A percentile compares a stretch with the other conserved stretches of the same genome.
Evolutionary conservation across 2,113 vertebrate species (phyloP).

Genomic region (Alethe diademata): DNA sequence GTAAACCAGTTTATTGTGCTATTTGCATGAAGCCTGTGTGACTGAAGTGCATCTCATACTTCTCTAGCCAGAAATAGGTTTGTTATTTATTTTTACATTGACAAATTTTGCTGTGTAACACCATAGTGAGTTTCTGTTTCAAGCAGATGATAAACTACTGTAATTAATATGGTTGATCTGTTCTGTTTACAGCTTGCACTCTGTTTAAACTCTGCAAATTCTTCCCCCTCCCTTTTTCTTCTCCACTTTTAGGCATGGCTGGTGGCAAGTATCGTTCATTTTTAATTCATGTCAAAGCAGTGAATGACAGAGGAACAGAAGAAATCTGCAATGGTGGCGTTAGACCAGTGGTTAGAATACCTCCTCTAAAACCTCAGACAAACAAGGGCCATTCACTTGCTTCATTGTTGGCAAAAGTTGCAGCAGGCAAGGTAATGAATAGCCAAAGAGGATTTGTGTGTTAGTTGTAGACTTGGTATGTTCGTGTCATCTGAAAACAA

Average conservation of each 20-base stretch:
- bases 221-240: rapidly evolving
- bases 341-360: constrained; percentile 90
- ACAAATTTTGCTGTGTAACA: neutral
- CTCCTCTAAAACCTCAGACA: constrained; percentile 87
- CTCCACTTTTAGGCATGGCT: constrained; percentile 85
- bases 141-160: neutral
- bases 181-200: neutral
- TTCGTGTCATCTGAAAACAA: neutral
- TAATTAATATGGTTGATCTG: neutral
- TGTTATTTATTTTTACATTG: neutral
- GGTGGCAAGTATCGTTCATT: constrained; percentile 98
- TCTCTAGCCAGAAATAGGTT: neutral
- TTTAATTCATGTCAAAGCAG: constrained; percentile 96
- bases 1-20: constrained; percentile 65
- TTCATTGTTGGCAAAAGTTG: constrained; percentile 91
- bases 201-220: neutral
- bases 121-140: neutral
- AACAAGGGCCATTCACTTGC: constrained; percentile 92
- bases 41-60: neutral
- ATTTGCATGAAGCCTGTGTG: rapidly evolving
- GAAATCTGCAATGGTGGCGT: constrained; percentile 82
- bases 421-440: constrained; percentile 91
- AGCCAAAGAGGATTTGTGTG: neutral
- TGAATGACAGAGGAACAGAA: constrained; percentile 88
- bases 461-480: neutral